Evolutionary conservation across 2,888 invertebrate genomes (phyloP).

Genomic region (Leptinotarsa juncta): DNA sequence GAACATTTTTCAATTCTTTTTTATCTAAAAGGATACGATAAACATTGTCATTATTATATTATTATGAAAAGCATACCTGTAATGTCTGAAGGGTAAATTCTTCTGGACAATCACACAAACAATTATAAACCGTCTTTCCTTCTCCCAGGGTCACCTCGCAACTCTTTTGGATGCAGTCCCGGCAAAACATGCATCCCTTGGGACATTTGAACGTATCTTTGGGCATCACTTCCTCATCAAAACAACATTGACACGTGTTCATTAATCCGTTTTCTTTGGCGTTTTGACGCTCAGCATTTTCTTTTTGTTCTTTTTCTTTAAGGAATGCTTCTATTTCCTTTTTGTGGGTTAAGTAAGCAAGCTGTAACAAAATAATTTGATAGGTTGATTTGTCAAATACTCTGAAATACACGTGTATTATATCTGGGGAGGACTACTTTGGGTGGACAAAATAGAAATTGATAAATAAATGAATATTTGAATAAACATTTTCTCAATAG

Average conservation of each 20-base stretch:
- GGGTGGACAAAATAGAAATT: too few relatives aligned
- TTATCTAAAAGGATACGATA: background rate
- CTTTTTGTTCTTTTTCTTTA: slow-evolving; percentile 45
- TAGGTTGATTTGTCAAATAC: too few relatives aligned
- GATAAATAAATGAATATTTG: too few relatives aligned
- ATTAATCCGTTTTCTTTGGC: slow-evolving; percentile 63
- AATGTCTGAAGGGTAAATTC: slow-evolving; percentile 60
- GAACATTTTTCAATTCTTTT: background rate
- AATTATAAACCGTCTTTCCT: slow-evolving; percentile 64
- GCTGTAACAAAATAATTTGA: slow-evolving; percentile 40
- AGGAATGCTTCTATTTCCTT: slow-evolving; percentile 55
- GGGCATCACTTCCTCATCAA: slow-evolving; percentile 67
- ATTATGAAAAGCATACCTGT: slow-evolving; percentile 51
- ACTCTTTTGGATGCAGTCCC: slow-evolving; percentile 62
- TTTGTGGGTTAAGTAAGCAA: slow-evolving; percentile 59
- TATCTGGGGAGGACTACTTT: too few relatives aligned
- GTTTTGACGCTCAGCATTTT: slow-evolving; percentile 44
- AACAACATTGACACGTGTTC: slow-evolving; percentile 69
- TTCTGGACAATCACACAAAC: slow-evolving; percentile 63
- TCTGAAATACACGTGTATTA: too few relatives aligned
- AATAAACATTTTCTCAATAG: too few relatives aligned
- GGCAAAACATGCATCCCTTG: slow-evolving; percentile 66
- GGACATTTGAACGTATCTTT: slow-evolving; percentile 63
- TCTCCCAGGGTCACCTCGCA: slow-evolving; percentile 64
- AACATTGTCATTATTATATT: background rate